phyloP scores from a whole-genome alignment of 2,888 invertebrate genomes.

The Vannuccia rotundouncinata region DNA sequence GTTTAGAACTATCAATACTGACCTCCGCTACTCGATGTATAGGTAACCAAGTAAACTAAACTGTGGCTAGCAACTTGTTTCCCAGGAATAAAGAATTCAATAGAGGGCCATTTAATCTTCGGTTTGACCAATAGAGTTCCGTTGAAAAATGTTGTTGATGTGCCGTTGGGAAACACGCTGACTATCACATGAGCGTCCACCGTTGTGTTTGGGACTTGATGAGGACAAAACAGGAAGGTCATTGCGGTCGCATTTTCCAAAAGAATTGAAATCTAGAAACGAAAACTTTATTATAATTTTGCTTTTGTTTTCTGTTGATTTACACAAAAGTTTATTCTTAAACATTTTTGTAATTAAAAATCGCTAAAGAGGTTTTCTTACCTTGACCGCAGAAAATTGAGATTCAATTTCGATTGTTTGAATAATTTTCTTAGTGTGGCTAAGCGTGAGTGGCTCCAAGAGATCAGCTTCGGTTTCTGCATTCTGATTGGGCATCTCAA shows the following conservation, averaged over 20 bases:
- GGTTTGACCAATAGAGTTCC: background rate
- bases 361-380: too few species aligned
- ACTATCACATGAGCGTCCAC: background rate
- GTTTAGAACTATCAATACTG: background rate
- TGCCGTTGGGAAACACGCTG: background rate
- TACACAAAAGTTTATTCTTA: background rate
- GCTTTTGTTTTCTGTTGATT: too few species aligned
- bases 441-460: background rate
- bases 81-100: background rate
- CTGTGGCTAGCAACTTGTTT: background rate
- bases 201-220: background rate
- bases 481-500: constrained; percentile 28
- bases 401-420: constrained; percentile 6
- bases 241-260: background rate
- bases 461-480: constrained; percentile 1
- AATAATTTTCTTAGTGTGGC: constrained; percentile 4
- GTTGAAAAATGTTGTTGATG: background rate
- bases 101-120: background rate
- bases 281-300: background rate
- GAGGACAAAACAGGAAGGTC: background rate
- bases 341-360: background rate
- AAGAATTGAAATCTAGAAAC: background rate
- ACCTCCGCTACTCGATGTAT: background rate
- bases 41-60: background rate
- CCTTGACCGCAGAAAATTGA: background rate